Evolutionary conservation across 1,140 invertebrate species (phyloP), one percentile per base, ranked within the genome.

Genomic region (Euwallacea fornicatus): DNA sequence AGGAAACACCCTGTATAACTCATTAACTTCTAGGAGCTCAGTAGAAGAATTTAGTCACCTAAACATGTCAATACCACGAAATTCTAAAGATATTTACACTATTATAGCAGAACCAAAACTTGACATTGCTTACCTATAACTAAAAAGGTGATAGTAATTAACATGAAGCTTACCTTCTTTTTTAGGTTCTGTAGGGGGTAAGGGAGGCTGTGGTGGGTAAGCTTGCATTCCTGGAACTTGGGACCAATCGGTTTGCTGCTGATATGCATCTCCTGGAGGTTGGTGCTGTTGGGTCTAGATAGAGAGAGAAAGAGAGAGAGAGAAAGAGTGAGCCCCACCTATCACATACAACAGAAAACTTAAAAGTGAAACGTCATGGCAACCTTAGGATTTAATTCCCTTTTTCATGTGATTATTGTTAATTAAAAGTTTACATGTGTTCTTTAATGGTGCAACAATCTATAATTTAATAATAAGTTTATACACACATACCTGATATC

Each of bases 401-500:
- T 33, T 4, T 33, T 33, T 33, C 21, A 33, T 33, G 4, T 33
- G 21, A 33, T 33, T 2, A 33, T 4, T 33, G 21, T 33, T 16
- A 64, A 6, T 13, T 64, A 47, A 4, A 50, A 41, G 10, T 46
- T 21, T 10, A 10, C 15, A 46, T 11, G 16, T n/a, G 7, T 7
- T 50, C 10, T 4, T 33, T 33, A 33, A 1, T 47, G 15, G 10
- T 11, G 42, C 7, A 43, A 46, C 43, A 62, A 47, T 13, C 0
- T 46, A 10, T 50, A 64, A 16, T 64, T 2, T 9, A 50, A 9
- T 15, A 7, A 15, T 62, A 62, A 7, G 46, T 0, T n/a, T 61
- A 9, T 21, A 7, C 43, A 61, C 53, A 67, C 50, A 67, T 58
- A 33, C 54, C 42, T 9, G 65, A 58, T 67, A 67, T 58, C 65